Conservation (phyloP, 1,140 invertebrate genomes). For the Brachionus paranguensis region DNA sequence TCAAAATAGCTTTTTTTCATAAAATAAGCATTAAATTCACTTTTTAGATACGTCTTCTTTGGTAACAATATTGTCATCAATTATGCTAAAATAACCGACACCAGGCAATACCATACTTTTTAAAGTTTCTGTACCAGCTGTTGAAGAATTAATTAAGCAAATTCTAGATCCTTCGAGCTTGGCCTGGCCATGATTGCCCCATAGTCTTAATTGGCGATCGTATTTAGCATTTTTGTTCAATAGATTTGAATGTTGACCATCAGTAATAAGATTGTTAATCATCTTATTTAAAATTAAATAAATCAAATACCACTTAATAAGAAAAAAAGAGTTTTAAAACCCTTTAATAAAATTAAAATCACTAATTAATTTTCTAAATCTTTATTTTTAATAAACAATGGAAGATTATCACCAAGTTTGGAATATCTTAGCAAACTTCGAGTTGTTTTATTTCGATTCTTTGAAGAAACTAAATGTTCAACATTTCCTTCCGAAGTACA, state of each 20-base stretch:
- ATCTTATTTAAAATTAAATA: neutral
- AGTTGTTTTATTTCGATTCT: neutral
- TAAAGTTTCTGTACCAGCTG: constrained; percentile 84
- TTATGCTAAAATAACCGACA: constrained; percentile 86
- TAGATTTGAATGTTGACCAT: neutral
- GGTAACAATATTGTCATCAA: constrained; percentile 67
- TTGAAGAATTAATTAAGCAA: constrained; percentile 88
- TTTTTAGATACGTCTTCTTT: constrained; percentile 34
- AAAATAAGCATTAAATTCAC: neutral
- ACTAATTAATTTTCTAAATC: neutral
- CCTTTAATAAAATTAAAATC: neutral
- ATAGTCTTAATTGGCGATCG: constrained; percentile 80
- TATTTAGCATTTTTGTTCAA: constrained; percentile 70
- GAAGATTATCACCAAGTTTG: constrained; percentile 1
- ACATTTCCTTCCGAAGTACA: constrained; percentile 14
- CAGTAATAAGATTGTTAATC: neutral
- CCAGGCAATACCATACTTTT: constrained; percentile 90
- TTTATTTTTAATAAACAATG: neutral
- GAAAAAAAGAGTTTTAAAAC: neutral
- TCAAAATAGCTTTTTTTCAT: neutral
- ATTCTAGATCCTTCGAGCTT: constrained; percentile 78
- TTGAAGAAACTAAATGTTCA: constrained; percentile 22
- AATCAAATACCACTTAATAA: neutral
- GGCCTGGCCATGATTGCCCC: constrained; percentile 93
- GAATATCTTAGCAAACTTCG: constrained; percentile 28